A percentile compares a stretch with the other conserved stretches of the same genome.
These are phyloP conservation scores for Hipposideros larvatus DNA, from an alignment of 2,797 vertebrate genomes.

Conservation along the genomic window DNA sequence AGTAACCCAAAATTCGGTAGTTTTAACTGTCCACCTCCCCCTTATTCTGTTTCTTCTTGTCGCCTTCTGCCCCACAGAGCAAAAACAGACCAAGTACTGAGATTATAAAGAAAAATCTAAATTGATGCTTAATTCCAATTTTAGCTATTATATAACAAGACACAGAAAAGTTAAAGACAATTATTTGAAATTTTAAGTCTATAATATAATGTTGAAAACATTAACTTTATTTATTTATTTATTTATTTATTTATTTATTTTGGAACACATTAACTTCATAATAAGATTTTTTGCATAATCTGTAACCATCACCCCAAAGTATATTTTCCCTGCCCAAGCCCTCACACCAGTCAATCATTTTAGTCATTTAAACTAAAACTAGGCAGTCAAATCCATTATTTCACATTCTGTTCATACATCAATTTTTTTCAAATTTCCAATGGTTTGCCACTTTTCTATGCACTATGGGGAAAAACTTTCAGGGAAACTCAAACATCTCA, in stretches of 20 bases:
- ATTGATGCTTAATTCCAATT: neutral
- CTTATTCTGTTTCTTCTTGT: neutral
- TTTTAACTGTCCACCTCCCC: neutral
- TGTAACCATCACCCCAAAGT: neutral
- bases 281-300: neutral
- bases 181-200: neutral
- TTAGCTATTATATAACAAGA: neutral
- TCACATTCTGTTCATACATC: neutral
- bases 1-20: conserved; percentile 84
- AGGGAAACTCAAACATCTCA: neutral
- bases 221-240: neutral
- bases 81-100: neutral
- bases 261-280: neutral
- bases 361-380: neutral
- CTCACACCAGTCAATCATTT: neutral
- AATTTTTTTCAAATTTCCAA: neutral
- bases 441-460: neutral
- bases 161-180: neutral
- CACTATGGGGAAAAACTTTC: fast-evolving
- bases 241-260: no score
- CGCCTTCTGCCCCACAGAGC: neutral
- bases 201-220: neutral
- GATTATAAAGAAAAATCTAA: neutral
- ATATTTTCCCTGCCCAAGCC: neutral
- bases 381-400: neutral